Base-by-base conservation (phyloP, 2,888 invertebrate species). In the Anagyrus pseudococci region DNA sequence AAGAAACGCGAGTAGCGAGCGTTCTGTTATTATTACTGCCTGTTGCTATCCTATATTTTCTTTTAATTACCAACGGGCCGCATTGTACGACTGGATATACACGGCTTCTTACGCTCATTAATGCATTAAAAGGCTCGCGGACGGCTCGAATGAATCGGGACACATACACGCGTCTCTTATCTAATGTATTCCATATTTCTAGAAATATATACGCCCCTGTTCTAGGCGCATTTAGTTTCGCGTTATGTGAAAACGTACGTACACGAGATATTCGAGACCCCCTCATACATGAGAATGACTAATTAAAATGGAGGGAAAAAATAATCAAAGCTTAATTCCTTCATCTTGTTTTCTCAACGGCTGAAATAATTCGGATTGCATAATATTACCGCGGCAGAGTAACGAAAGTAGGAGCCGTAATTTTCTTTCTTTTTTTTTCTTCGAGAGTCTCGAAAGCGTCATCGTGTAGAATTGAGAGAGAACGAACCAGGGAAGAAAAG, bases 101-200 rank as follows among this genome's bases (percentile, higher is more conserved):
- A n/a, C n/a, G n/a, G n/a, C n/a, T n/a, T n/a, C n/a, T n/a, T n/a
- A n/a, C n/a, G n/a, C n/a, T n/a, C n/a, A n/a, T n/a, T n/a, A n/a
- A n/a, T n/a, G n/a, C n/a, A n/a, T n/a, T n/a, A n/a, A n/a, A n/a
- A n/a, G n/a, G n/a, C n/a, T n/a, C n/a, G n/a, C n/a, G n/a, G n/a
- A n/a, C n/a, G n/a, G n/a, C 47, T 17, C 8, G 23, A 46, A 22
- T 22, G 55, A 44, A n/a, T 23, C 43, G 33, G 46, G 46, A 17
- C 23, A 46, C n/a, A n/a, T n/a, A 37, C 52, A 52, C 29, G 15
- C 33, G 10, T 29, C 10, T 47, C 47, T 47, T 47, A 47, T 47
- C 47, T 56, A 47, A 47, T 33, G 40, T 56, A 56, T 56, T 37
- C 37, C 47, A 47, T 47, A 40, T 56, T 56, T 56, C 8, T 37